Base-by-base conservation (phyloP, 1,140 invertebrate species). In the Trichoplusia ni region DNA sequence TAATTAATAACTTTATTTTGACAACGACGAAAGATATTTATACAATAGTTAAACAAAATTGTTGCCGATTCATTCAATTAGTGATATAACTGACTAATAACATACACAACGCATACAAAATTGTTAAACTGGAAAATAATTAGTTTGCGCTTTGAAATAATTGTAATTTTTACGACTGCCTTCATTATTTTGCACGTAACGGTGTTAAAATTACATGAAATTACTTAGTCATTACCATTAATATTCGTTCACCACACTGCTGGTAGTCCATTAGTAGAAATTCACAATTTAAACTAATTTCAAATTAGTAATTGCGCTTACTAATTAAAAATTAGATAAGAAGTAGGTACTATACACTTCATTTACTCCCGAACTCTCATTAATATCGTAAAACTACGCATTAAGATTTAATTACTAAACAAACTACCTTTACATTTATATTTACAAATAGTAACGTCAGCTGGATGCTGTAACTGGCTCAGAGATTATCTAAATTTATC, bases 381-480 rank as follows among this genome's bases (percentile, higher is more conserved):
- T 62, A 69, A 25, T 7, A 40, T 64, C 61, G 60, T 29, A 67
- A 62, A 70, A 70, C 71, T 73, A 73, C 58, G 27, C 21, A 64
- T 71, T 58, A 63, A 62, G 44, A 44, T 38, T 38, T 58, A 69
- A 73, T 59, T 60, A 69, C 64, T 74, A 76, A 63, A 62, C 46
- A 23, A 73, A 63, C 62, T 77, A 71, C 23, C 71, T 75, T 75
- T 73, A 78, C 68, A 78, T 65, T 68, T 47, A 68, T 72, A 79
- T 75, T 14, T 75, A 75, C 73, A 75, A n/a, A 51, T 42, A 19
- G 35, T 60, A 60, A 38, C 54, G 21, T 66, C 44, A 19, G 29
- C 9, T 27, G 40, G 47, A 25, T 53, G 44, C 37, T 40, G 14
- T 64, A 25, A 68, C 68, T 71, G 69, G 63, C 31, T 61, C 33